Base-by-base conservation (phyloP, 2,113 vertebrate species). In the Ciconia maguari region DNA sequence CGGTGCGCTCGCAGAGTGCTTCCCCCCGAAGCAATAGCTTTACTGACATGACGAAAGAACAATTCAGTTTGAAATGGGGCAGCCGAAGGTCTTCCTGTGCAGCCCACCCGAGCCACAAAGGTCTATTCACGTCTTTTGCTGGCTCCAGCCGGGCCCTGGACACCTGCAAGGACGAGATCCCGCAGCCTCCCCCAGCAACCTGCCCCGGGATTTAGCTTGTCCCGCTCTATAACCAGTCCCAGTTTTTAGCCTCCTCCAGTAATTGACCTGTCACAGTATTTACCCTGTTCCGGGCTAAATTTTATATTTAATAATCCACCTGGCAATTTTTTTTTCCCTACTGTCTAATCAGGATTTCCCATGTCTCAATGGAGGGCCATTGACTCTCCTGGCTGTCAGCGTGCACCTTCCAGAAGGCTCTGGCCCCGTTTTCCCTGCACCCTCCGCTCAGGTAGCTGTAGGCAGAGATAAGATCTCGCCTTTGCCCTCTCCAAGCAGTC, bases 361-460 rank as follows among this genome's bases (percentile, higher is more conserved):
- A 5, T 6, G 5, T 52, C 38, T 42, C 60, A 14, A 0, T 0
- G 3, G 12, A 49, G 12, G 24, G 20, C 42, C 0, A 6, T 34
- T 21, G 26, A 6, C 69, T n/a, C 25, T 68, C 16, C 57, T 10
- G 27, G 27, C 57, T 38, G 51, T 41, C 57, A 52, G 13, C 3
- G 1, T 6, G 13, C 44, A 18, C 57, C 32, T 62, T 36, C 6
- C 0, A 24, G 78, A 65, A 71, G 19, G 38, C 58, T 71, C 72
- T 48, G 58, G 24, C 32, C 64, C 20, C 0, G 1, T 26, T 42
- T 44, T 18, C 34, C 20, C 41, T 5, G 6, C 16, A 20, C 4
- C 24, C 58, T 16, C 16, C 0, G 0, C 46, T 44, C 27, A 11
- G 42, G n/a, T 4, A 7, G 11, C 13, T 7, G 34, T 3, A 29